These are phyloP conservation scores for Xanthostigma xanthostigma DNA, from an alignment of 2,888 invertebrate genomes.

Conservation along the genomic window DNA sequence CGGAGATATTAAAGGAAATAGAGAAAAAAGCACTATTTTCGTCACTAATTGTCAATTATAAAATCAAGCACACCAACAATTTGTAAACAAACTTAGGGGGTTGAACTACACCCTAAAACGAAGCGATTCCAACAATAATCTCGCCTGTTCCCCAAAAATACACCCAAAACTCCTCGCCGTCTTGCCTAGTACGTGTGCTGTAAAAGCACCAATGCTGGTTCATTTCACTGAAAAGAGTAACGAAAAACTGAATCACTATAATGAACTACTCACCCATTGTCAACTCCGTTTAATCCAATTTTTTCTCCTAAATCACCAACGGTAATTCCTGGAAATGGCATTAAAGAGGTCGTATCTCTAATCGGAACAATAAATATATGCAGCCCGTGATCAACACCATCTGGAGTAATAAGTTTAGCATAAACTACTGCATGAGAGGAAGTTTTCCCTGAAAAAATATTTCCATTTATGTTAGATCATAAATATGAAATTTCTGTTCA, in stretches of 20 bases:
- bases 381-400: constrained; percentile 66
- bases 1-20: no score
- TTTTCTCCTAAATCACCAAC: constrained; percentile 92
- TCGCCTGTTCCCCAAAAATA: no score
- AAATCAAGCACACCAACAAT: no score
- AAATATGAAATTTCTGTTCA: no score
- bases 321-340: constrained; percentile 60
- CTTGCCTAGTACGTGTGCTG: no score
- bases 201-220: no score
- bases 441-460: constrained; percentile 43
- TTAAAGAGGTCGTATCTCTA: constrained; percentile 54
- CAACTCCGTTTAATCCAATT: constrained; percentile 78
- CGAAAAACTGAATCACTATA: not conserved
- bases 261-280: constrained; percentile 60
- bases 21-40: no score
- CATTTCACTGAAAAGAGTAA: not conserved
- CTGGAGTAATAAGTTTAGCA: constrained; percentile 72
- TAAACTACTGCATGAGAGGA: constrained; percentile 80
- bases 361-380: constrained; percentile 83
- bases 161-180: no score
- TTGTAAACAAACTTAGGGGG: no score
- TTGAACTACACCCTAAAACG: no score
- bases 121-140: no score
- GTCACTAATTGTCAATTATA: no score
- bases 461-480: not conserved